Evolutionary conservation across 2,888 invertebrate species (phyloP), one percentile per base, ranked within the genome.

Genomic region (Gymnoscelis rufifasciata): DNA sequence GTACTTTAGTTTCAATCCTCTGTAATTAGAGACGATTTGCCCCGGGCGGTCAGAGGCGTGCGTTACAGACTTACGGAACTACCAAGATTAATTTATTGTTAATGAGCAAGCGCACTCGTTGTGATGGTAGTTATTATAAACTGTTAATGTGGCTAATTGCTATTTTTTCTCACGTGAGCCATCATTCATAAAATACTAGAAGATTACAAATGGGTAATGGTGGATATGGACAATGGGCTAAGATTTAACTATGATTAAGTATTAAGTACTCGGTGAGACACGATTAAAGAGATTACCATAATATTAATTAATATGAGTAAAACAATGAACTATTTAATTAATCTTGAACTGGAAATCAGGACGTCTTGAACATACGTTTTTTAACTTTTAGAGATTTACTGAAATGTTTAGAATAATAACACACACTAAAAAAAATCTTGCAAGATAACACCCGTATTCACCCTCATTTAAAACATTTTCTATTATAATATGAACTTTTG

Each of bases 21-120:
- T 37, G 45, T 45, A 42, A 50, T 50, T 42, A 50, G 35, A 43
- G 19, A 29, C 43, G 15, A 8, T 35, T 35, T 35, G 43, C 30
- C 57, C 46, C 6, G 43, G 40, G 57, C 47, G 40, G 40, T 8
- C 10, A 19, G 45, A 52, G 73, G 69, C 56, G 57, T 55, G 56
- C 49, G 38, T 51, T 61, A 61, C 49, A 30, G 47, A 46, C 38
- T 51, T 61, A 61, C 49, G 31, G 47, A 46, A 26, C 43, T 41
- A 26, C 10, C 33, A 56, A 75, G 69, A 78, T 79, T 82, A 78
- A 83, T 82, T 77, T 76, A 77, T 78, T 74, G 74, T 78, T 83
- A 80, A 79, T 81, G 74, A 78, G 71, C 26, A 36, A 76, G 66
- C 65, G 64, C 52, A 62, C 45, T 43, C 39, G 48, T 64, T 64